These are phyloP conservation scores for Radopholus similis DNA, from an alignment of 1,140 invertebrate genomes.

Conservation along the genomic window DNA sequence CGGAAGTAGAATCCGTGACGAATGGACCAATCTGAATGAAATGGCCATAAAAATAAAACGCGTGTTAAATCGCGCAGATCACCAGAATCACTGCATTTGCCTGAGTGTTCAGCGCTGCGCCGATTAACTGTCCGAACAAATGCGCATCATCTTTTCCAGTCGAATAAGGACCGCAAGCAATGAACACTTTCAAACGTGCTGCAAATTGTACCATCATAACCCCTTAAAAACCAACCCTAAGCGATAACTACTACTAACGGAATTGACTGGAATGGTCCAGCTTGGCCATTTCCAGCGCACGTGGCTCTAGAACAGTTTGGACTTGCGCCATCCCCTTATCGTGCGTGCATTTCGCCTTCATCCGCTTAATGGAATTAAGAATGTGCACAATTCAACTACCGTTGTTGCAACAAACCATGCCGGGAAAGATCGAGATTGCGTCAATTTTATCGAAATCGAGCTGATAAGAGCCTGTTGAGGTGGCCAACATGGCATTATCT, in stretches of 20 bases:
- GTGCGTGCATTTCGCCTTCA: too few relatives aligned
- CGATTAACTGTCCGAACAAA: not conserved
- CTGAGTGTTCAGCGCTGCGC: not conserved
- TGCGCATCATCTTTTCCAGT: not conserved
- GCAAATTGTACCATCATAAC: not conserved
- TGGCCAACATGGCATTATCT: not conserved
- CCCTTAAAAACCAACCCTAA: too few relatives aligned
- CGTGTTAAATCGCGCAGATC: not conserved
- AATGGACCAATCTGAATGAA: not conserved
- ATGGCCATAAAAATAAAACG: not conserved
- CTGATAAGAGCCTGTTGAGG: not conserved
- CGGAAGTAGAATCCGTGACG: not conserved
- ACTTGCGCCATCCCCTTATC: too few relatives aligned
- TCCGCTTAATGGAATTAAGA: too few relatives aligned
- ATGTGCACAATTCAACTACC: too few relatives aligned
- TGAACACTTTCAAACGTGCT: not conserved
- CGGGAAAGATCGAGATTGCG: not conserved
- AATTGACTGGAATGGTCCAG: too few relatives aligned
- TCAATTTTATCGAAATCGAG: not conserved
- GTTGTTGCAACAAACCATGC: not conserved
- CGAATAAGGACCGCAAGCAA: not conserved
- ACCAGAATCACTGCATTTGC: not conserved
- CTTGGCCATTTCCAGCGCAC: not conserved
- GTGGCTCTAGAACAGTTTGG: not conserved
- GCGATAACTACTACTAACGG: too few relatives aligned